Percentiles rank a stretch among this genome's conserved stretches.
Evolutionary conservation across 2,113 vertebrate genomes (phyloP).

Genomic region (Cebidichthys violaceus): DNA sequence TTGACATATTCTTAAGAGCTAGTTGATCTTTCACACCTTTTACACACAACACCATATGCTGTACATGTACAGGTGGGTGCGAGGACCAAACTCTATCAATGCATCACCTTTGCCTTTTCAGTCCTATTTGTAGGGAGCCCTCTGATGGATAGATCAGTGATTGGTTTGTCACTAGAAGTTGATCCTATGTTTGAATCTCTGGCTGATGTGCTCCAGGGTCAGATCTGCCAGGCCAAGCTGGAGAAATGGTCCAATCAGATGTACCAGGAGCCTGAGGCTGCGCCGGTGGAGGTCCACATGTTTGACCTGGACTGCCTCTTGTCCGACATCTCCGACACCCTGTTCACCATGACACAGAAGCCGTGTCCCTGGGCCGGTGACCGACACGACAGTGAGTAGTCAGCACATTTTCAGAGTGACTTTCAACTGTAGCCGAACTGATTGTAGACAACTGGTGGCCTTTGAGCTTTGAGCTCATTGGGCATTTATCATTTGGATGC

Average conservation of each 20-base stretch:
- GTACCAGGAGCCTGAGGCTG: conserved; percentile 87
- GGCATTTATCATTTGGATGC: neutral
- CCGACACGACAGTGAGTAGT: conserved; percentile 86
- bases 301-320: conserved; percentile 94
- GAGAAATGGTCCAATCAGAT: conserved; percentile 92
- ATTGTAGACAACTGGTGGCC: neutral
- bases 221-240: conserved; percentile 83
- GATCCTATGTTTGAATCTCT: neutral
- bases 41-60: neutral
- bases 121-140: conserved; percentile 11
- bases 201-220: conserved; percentile 78
- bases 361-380: conserved; percentile 80
- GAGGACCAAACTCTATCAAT: conserved; percentile 18
- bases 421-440: neutral
- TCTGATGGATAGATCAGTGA: conserved; percentile 32
- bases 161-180: conserved; percentile 1
- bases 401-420: neutral
- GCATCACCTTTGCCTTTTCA: conserved; percentile 1
- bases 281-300: conserved; percentile 88
- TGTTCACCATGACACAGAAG: conserved; percentile 98
- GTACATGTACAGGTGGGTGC: neutral
- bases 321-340: conserved; percentile 96
- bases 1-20: neutral
- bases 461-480: neutral
- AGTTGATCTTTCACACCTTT: neutral